Evolutionary conservation across 2,113 vertebrate genomes (phyloP).

Genomic region (Oreochromis tanganicae): DNA sequence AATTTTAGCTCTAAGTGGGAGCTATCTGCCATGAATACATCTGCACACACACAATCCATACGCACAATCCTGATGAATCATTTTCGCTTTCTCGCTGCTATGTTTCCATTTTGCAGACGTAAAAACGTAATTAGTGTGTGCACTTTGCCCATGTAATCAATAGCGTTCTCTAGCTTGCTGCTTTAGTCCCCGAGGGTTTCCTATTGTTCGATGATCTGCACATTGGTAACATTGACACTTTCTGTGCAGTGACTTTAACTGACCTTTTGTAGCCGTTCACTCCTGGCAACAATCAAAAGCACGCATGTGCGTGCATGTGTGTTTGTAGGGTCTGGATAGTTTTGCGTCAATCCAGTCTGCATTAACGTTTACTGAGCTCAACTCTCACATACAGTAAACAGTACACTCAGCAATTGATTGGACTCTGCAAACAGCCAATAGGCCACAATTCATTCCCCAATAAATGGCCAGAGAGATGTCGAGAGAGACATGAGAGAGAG

Average conservation of each 20-base stretch:
- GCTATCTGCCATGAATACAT: not conserved
- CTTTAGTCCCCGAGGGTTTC: conserved; percentile 36
- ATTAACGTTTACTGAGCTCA: conserved; percentile 28
- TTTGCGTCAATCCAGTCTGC: conserved; percentile 19
- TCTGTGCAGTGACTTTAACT: conserved; percentile 46
- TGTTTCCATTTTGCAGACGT: conserved; percentile 41
- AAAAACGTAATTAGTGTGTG: conserved; percentile 50
- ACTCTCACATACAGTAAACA: conserved; percentile 21
- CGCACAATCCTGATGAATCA: conserved; percentile 9
- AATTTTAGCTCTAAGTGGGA: conserved; percentile 24
- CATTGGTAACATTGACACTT: conserved; percentile 58
- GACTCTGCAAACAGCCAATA: conserved; percentile 59
- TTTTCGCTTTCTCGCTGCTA: conserved; percentile 8
- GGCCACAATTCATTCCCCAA: conserved; percentile 50
- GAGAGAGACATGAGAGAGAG: not conserved
- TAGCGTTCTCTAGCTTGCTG: conserved; percentile 42
- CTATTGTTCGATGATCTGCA: conserved; percentile 55
- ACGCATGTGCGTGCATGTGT: not conserved
- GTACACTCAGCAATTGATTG: conserved; percentile 47
- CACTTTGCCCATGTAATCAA: conserved; percentile 50
- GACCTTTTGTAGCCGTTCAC: conserved; percentile 22
- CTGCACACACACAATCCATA: not conserved
- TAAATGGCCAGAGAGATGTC: conserved; percentile 36
- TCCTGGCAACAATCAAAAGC: not conserved
- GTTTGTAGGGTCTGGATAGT: not conserved